A percentile compares a stretch with the other conserved stretches of the same genome.
phyloP scores from a whole-genome alignment of 2,797 vertebrate species.

The Iguana delicatissima region DNA sequence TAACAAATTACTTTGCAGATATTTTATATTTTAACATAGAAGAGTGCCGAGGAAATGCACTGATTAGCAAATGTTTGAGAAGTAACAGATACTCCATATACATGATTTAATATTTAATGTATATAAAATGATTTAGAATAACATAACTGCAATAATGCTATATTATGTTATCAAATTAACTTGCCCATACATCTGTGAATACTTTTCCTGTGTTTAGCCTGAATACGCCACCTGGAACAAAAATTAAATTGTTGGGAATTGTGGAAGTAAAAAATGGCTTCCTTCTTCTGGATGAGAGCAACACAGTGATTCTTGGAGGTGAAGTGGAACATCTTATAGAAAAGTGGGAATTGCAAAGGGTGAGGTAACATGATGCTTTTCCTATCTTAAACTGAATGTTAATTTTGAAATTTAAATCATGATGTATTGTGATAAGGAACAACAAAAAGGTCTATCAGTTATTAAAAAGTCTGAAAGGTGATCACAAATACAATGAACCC shows the following conservation, averaged over 20 bases:
- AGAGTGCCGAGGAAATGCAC: slow-evolving; percentile 36
- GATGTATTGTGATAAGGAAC: neutral
- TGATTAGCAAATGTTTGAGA: slow-evolving; percentile 4
- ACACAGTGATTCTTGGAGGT: slow-evolving; percentile 92
- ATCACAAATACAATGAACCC: no score
- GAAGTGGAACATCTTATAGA: slow-evolving; percentile 98
- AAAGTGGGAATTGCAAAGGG: slow-evolving; percentile 98
- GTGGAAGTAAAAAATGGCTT: slow-evolving; percentile 93
- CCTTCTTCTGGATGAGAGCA: slow-evolving; percentile 93
- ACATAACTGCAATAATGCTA: neutral
- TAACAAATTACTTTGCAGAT: neutral
- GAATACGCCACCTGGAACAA: slow-evolving; percentile 97
- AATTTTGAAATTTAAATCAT: neutral
- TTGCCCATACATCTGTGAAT: slow-evolving; percentile 43
- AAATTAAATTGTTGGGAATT: slow-evolving; percentile 92
- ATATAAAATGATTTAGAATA: neutral
- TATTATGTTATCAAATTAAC: slow-evolving; percentile 36
- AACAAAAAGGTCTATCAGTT: no score
- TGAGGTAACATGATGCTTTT: slow-evolving; percentile 82
- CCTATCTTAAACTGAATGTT: slow-evolving; percentile 35
- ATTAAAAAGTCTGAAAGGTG: no score
- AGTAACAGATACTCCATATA: slow-evolving; percentile 10
- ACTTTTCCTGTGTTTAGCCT: slow-evolving; percentile 76
- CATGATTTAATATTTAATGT: slow-evolving; percentile 28
- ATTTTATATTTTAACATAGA: slow-evolving; percentile 60